phyloP scores from a whole-genome alignment of 1,140 invertebrate species.

The Meteorus sp. region DNA sequence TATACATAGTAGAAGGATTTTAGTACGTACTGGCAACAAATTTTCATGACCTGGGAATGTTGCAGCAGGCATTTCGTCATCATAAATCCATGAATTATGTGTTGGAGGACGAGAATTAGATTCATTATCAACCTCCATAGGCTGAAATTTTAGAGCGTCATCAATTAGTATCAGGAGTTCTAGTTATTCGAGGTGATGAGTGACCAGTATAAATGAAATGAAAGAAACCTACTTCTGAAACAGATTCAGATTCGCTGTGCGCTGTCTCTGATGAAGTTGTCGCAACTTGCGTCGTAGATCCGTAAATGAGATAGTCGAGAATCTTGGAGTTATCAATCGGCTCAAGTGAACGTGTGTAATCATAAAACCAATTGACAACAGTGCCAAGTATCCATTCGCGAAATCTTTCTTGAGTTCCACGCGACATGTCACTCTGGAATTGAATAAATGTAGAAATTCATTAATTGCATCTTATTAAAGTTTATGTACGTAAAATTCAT shows the following conservation, averaged over 20 bases:
- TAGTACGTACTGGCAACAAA: conserved; percentile 52
- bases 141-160: conserved; percentile 30
- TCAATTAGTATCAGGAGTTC: not conserved
- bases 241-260: conserved; percentile 23
- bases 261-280: conserved; percentile 12
- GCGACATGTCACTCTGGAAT: conserved; percentile 31
- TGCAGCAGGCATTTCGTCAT: conserved; percentile 44
- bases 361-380: conserved; percentile 33
- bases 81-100: conserved; percentile 36
- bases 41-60: conserved; percentile 51
- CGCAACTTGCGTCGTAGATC: conserved; percentile 20
- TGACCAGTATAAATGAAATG: not conserved
- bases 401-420: conserved; percentile 23
- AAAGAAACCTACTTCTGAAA: conserved; percentile 38
- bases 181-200: not conserved
- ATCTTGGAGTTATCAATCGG: conserved; percentile 30
- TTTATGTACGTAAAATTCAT: not conserved
- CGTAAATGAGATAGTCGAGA: conserved; percentile 35
- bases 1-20: not conserved
- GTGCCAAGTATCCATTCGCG: conserved; percentile 30
- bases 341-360: conserved; percentile 27
- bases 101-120: conserved; percentile 32
- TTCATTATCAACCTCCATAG: conserved; percentile 46
- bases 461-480: too few relatives aligned
- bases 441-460: conserved; percentile 15